These are phyloP conservation scores for Nannobrachium achirus DNA, from an alignment of 2,113 vertebrate species.

Conservation along the genomic window DNA sequence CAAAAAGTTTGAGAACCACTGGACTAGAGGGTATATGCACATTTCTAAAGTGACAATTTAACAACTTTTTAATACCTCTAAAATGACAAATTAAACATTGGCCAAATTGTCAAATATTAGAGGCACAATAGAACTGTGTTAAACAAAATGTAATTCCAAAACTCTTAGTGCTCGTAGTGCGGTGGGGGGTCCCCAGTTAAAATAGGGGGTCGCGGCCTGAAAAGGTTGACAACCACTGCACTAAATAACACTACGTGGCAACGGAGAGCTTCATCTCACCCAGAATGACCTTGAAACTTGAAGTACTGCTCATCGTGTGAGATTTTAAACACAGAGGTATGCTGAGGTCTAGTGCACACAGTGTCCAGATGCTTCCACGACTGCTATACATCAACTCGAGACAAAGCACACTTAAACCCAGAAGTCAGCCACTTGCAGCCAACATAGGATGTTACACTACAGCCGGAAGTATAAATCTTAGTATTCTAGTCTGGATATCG, in stretches of 20 bases:
- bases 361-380: slow-evolving; percentile 21
- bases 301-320: slow-evolving; percentile 8
- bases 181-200: too few species aligned
- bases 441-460: slow-evolving; percentile 1
- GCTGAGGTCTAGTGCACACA: slow-evolving; percentile 9
- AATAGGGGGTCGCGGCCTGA: too few species aligned
- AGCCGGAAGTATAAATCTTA: slow-evolving; percentile 28
- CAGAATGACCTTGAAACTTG: slow-evolving; percentile 9
- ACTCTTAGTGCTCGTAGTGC: too few species aligned
- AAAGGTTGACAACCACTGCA: too few species aligned
- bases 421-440: slow-evolving; percentile 10
- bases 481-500: slow-evolving; percentile 16
- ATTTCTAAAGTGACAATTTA: too few species aligned
- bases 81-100: too few species aligned
- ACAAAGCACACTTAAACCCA: slow-evolving; percentile 24
- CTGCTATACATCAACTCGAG: slow-evolving; percentile 24
- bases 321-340: slow-evolving; percentile 12
- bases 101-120: too few species aligned
- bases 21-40: too few species aligned
- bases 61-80: too few species aligned
- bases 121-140: too few species aligned
- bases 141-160: too few species aligned
- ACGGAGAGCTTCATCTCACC: slow-evolving; percentile 4
- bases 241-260: slow-evolving; percentile 9
- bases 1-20: too few species aligned